A percentile compares a stretch with the other conserved stretches of the same genome.
These are phyloP conservation scores for Zaprionus gabonicus DNA, from an alignment of 1,140 invertebrate species.

Conservation along the genomic window DNA sequence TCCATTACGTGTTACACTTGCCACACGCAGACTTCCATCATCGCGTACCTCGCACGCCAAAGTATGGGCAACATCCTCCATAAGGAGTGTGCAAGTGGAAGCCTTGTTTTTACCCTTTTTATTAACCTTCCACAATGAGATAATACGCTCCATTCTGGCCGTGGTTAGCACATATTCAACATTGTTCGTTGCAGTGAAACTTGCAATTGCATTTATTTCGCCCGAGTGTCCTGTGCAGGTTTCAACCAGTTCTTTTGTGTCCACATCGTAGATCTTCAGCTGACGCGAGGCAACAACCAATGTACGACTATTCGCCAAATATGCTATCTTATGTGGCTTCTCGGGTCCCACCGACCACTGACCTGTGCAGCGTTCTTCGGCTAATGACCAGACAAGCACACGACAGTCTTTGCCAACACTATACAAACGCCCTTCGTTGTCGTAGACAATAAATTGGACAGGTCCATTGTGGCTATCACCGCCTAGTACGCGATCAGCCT, in stretches of 20 bases:
- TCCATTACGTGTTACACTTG: constrained; percentile 89
- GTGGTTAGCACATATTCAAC: constrained; percentile 87
- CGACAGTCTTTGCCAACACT: constrained; percentile 85
- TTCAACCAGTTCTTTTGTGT: constrained; percentile 86
- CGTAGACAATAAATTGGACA: constrained; percentile 86
- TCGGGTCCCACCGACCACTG: constrained; percentile 89
- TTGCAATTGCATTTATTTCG: constrained; percentile 86
- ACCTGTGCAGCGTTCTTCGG: constrained; percentile 85
- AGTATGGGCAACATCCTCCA: constrained; percentile 88
- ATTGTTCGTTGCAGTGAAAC: constrained; percentile 82
- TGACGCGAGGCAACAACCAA: constrained; percentile 88
- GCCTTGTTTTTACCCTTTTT: constrained; percentile 73
- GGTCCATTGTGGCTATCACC: constrained; percentile 85
- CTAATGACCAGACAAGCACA: constrained; percentile 85
- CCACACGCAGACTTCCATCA: constrained; percentile 86
- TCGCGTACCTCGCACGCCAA: constrained; percentile 85
- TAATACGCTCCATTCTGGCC: constrained; percentile 81
- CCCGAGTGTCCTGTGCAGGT: constrained; percentile 89
- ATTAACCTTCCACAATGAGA: constrained; percentile 78
- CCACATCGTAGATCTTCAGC: constrained; percentile 89
- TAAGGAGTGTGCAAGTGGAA: constrained; percentile 86
- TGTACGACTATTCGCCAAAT: constrained; percentile 87
- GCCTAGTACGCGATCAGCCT: constrained; percentile 64
- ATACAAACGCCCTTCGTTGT: constrained; percentile 84
- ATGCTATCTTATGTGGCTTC: constrained; percentile 88